Evolutionary conservation across 2,797 vertebrate species (phyloP).

Genomic region (Pempheris klunzingeri): DNA sequence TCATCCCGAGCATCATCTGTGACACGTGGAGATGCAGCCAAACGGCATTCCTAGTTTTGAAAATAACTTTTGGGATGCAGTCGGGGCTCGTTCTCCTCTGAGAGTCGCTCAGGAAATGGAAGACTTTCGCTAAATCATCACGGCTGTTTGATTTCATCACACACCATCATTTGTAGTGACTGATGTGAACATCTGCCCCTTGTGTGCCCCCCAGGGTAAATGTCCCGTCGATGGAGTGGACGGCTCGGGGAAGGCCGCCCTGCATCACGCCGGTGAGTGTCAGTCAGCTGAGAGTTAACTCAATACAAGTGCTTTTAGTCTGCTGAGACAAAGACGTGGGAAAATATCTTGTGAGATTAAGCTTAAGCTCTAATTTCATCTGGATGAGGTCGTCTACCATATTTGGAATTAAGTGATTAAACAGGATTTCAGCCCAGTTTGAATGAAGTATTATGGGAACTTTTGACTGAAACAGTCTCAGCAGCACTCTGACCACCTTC

Average conservation of each 20-base stretch:
- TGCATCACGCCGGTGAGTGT: conserved; percentile 93
- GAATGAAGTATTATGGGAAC: too few species aligned
- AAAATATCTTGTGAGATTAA: conserved; percentile 46
- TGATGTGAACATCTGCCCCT: conserved; percentile 11
- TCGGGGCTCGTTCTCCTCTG: background rate
- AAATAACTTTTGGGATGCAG: background rate
- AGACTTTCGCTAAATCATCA: background rate
- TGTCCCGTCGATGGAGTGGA: conserved; percentile 88
- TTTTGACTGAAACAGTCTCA: too few species aligned
- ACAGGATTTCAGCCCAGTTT: conserved; percentile 15
- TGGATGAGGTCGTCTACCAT: conserved; percentile 28
- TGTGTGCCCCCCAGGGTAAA: conserved; percentile 89
- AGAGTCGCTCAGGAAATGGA: background rate
- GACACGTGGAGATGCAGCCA: too few species aligned
- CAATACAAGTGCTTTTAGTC: conserved; percentile 12
- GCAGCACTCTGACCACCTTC: too few species aligned
- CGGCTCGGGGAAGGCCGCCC: conserved; percentile 89
- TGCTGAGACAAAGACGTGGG: conserved; percentile 40
- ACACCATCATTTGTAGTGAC: too few species aligned
- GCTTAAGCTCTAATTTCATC: conserved; percentile 43
- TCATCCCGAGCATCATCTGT: too few species aligned
- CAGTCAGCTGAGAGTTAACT: conserved; percentile 21
- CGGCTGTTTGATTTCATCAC: too few species aligned
- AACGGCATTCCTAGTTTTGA: background rate
- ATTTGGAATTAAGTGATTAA: conserved; percentile 37